Base-by-base conservation (phyloP, 2,888 invertebrate species). In the Machimus atricapillus region DNA sequence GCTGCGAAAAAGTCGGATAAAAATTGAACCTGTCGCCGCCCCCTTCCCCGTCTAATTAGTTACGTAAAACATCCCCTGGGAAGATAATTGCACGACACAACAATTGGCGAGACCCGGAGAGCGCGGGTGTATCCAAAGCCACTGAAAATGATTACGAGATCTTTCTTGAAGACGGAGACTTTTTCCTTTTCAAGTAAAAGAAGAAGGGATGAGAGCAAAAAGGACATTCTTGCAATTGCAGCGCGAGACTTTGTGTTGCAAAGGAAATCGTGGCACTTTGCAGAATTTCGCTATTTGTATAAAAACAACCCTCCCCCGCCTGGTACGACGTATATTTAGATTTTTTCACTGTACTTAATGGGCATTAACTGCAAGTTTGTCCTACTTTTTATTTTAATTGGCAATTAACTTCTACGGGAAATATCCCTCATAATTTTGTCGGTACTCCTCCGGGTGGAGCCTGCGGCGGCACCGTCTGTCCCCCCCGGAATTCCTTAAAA, bases 371-470 rank as follows among this genome's bases (percentile, higher is more conserved):
- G 78, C 78, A 52, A 79, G 52, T 23, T 8, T 43, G 79, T 19
- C 16, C 79, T 79, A 79, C 31, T 79, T 52, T 79, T 79, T 52
- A 79, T 34, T 79, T 79, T 79, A 79, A 79, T 79, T 79, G 79
- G 52, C 79, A 79, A 79, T 46, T 52, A 79, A 79, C 23, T 79
- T 79, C 46, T 23, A 7, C 1, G 31, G 79, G 31, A 79, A 52
- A 79, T 79, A 79, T 23, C 43, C 40, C 79, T 79, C 79, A 79
- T 79, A 79, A 79, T 79, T 52, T n/a, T 79, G 27, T 23, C 40
- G 31, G 14, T 27, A 5, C 23, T 46, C 23, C 78, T 56, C 43
- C 52, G 16, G 16, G 31, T 46, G 23, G 4, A 9, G 12, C 79
- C 5, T 9, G n/a, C 3, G 27, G 14, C 27, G 8, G n/a, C 14